Evolutionary conservation across 2,797 vertebrate species (phyloP).

Genomic region (Chloroceryle inda): DNA sequence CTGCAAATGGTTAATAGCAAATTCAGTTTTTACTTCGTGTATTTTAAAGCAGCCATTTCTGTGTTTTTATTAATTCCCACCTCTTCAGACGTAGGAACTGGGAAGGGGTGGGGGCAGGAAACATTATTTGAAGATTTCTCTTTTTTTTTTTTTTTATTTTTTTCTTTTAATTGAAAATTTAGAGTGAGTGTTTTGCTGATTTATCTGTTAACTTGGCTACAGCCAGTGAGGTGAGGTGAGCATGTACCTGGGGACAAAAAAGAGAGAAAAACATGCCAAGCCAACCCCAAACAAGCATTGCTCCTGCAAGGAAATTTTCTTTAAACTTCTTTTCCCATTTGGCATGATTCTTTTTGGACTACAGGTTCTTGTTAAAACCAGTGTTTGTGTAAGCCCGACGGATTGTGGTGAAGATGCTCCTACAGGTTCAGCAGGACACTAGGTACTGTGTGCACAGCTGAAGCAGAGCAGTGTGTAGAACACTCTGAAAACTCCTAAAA

Average conservation of each 20-base stretch:
- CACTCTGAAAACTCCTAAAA: not conserved
- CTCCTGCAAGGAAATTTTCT: not conserved
- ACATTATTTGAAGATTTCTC: not conserved
- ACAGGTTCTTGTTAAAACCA: not conserved
- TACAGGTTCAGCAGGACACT: not conserved
- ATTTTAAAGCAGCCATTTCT: conserved; percentile 72
- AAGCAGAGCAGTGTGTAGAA: conserved; percentile 27
- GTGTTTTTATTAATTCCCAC: conserved; percentile 69
- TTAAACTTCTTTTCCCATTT: not conserved
- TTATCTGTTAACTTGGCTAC: conserved; percentile 13
- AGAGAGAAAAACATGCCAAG: not conserved
- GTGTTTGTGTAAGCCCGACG: not conserved
- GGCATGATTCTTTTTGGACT: not conserved
- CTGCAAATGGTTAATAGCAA: conserved; percentile 69
- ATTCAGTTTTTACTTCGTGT: conserved; percentile 71
- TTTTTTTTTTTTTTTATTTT: not conserved
- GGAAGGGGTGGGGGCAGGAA: conserved; percentile 24
- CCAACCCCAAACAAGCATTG: not conserved
- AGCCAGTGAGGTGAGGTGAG: not conserved
- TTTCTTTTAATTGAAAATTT: not conserved
- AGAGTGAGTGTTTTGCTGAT: conserved; percentile 42
- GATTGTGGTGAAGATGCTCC: not conserved
- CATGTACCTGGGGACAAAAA: not conserved
- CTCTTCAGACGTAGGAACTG: conserved; percentile 53
- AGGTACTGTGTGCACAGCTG: not conserved